Percentiles rank a stretch among this genome's conserved stretches.
phyloP scores from a whole-genome alignment of 2,797 vertebrate genomes.

The Danio choprae region DNA sequence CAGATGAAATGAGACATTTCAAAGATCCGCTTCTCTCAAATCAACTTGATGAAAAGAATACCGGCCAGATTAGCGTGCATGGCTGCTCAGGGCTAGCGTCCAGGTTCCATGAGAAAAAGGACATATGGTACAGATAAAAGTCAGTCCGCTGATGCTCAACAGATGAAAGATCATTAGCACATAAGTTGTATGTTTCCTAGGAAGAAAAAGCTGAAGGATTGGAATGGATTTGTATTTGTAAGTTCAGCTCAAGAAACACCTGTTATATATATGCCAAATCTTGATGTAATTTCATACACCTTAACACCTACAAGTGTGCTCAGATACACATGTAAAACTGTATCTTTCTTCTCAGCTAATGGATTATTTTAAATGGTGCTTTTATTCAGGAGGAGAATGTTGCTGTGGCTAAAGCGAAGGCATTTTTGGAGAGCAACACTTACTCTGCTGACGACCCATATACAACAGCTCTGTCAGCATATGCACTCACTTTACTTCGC shows the following conservation, averaged over 20 bases:
- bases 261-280: neutral
- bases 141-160: conserved; percentile 52
- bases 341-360: neutral
- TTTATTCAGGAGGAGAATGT: conserved; percentile 83
- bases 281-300: neutral
- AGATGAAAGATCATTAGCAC: conserved; percentile 48
- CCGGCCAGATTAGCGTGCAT: conserved; percentile 71
- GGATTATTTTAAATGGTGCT: neutral
- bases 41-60: conserved; percentile 77
- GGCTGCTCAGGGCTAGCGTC: conserved; percentile 68
- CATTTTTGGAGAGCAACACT: conserved; percentile 87
- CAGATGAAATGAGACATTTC: conserved; percentile 67
- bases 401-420: conserved; percentile 85
- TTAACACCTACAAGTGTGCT: neutral
- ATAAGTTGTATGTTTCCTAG: conserved; percentile 20
- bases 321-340: neutral
- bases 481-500: conserved; percentile 85
- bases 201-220: conserved; percentile 6
- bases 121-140: conserved; percentile 77
- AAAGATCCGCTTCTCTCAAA: conserved; percentile 69
- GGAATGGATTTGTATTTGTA: conserved; percentile 10
- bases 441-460: conserved; percentile 89
- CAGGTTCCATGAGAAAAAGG: conserved; percentile 66
- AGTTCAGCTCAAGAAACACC: conserved; percentile 20
- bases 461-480: conserved; percentile 86